phyloP scores from a whole-genome alignment of 2,113 vertebrate species.

The Pollimyrus isidori region DNA sequence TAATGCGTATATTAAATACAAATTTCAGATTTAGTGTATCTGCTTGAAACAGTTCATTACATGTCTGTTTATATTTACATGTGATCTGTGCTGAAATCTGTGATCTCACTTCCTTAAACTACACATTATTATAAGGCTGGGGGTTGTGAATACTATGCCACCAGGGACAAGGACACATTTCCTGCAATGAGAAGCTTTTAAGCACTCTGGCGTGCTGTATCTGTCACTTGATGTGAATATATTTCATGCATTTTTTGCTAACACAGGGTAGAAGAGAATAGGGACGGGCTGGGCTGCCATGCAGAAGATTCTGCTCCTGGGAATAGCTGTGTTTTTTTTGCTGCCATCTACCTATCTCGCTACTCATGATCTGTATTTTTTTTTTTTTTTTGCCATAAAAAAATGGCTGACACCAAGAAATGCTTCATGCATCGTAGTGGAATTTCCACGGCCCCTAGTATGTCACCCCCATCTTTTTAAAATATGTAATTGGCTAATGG shows the following conservation, averaged over 20 bases:
- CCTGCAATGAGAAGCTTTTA: constrained; percentile 15
- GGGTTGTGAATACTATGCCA: neutral
- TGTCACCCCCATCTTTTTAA: neutral
- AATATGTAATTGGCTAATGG: neutral
- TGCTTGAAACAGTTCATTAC: constrained; percentile 18
- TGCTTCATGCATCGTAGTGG: neutral
- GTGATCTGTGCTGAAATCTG: neutral
- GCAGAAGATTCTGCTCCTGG: neutral
- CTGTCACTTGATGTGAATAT: neutral
- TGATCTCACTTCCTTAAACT: constrained; percentile 13
- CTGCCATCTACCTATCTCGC: neutral
- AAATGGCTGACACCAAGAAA: constrained; percentile 8
- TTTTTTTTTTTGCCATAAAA: neutral
- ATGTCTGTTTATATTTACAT: neutral
- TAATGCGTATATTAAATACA: neutral
- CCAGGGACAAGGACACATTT: constrained; percentile 3
- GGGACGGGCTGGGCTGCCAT: constrained; percentile 20
- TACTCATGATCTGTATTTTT: neutral
- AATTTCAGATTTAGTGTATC: constrained; percentile 10
- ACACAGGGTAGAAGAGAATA: constrained; percentile 33
- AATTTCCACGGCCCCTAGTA: neutral
- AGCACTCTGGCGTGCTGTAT: neutral
- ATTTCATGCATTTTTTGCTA: constrained; percentile 32
- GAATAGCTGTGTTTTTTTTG: neutral
- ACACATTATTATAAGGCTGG: constrained; percentile 14